Evolutionary conservation across 2,113 vertebrate species (phyloP).

Genomic region (Cyanistes caeruleus): DNA sequence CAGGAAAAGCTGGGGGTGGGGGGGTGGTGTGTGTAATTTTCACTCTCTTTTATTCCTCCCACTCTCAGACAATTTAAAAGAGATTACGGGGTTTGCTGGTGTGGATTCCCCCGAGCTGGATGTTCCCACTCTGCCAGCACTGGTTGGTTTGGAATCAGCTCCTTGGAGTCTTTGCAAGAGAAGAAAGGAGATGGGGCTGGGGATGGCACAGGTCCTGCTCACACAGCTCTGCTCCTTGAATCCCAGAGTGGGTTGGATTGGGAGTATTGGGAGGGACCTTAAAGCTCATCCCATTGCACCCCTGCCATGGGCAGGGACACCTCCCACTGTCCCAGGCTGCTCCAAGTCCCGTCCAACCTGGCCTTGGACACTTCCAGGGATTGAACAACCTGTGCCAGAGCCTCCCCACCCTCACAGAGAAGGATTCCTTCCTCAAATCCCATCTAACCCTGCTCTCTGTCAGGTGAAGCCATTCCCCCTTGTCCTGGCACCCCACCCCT

Average conservation of each 20-base stretch:
- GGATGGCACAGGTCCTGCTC: not conserved
- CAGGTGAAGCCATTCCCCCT: not conserved
- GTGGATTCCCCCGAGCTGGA: not conserved
- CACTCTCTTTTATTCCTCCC: conserved; percentile 47
- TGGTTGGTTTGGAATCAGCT: not conserved
- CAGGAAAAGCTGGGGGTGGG: not conserved
- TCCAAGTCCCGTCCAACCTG: fast-evolving
- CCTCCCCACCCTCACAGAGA: not conserved
- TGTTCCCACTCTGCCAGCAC: not conserved
- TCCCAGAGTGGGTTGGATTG: not conserved
- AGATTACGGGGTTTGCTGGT: not conserved
- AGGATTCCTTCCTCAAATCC: not conserved
- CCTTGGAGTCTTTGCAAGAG: not conserved
- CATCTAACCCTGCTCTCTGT: not conserved
- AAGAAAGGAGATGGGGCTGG: not conserved
- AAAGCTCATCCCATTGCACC: not conserved
- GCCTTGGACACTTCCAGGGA: not conserved
- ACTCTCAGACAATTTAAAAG: not conserved
- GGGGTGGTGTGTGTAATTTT: not conserved
- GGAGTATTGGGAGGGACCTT: too few relatives aligned
- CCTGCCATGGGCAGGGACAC: not conserved
- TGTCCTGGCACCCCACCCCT: not conserved
- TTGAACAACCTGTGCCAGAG: not conserved
- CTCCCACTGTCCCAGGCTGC: fast-evolving
- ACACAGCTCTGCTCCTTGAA: not conserved